Evolutionary conservation across 2,888 invertebrate genomes (phyloP).

Genomic region (Drosophila cracens): DNA sequence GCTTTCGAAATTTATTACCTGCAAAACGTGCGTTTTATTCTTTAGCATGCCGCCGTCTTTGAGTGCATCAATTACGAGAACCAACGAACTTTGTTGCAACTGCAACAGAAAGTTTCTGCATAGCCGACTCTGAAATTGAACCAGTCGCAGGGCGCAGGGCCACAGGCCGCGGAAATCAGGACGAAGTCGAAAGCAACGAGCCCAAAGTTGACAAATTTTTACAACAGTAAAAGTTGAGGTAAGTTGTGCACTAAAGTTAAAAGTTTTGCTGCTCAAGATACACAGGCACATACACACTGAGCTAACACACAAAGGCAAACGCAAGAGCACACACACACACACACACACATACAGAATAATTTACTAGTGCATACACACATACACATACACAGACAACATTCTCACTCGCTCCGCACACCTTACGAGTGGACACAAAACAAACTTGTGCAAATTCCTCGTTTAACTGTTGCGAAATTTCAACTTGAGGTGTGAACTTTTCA

Average conservation of each 20-base stretch:
- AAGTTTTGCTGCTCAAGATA: conserved; percentile 56
- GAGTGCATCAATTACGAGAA: conserved; percentile 72
- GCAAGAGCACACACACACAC: conserved; percentile 6
- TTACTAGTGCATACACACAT: conserved; percentile 1
- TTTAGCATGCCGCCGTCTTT: conserved; percentile 40
- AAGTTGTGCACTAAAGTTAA: conserved; percentile 74
- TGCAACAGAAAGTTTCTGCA: conserved; percentile 54
- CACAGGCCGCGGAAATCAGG: background rate
- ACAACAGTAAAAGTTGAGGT: conserved; percentile 69
- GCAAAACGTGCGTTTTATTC: conserved; percentile 48
- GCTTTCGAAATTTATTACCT: conserved; percentile 69
- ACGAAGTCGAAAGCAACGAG: conserved; percentile 29
- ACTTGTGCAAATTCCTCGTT: conserved; percentile 1
- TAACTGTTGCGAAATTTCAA: conserved; percentile 2
- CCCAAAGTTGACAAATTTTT: conserved; percentile 74
- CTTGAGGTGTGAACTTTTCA: background rate
- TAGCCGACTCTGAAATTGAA: conserved; percentile 40
- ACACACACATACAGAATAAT: conserved; percentile 13
- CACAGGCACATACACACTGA: conserved; percentile 17
- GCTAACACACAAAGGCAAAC: conserved; percentile 11
- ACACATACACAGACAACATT: conserved; percentile 3
- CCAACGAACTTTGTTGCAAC: conserved; percentile 58
- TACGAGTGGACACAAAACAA: conserved; percentile 23
- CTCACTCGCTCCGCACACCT: conserved; percentile 14
- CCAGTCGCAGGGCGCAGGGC: conserved; percentile 7